Evolutionary conservation across 30 jellyfish, hydroid and myxozoan genomes (phyloP).

Genomic region (Hydractinia echinata): DNA sequence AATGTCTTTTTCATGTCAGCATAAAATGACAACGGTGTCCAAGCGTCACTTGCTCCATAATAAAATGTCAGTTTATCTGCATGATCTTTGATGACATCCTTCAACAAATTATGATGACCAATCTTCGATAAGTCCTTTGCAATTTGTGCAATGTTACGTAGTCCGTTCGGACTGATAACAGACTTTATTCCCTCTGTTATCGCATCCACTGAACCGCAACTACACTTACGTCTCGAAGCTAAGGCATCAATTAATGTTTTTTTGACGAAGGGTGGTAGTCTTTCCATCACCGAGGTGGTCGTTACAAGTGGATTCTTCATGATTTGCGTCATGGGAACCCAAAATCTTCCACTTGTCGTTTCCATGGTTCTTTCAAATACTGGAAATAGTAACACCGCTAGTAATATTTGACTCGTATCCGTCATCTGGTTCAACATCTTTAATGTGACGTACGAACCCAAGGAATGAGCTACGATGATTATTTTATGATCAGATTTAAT

Average conservation of each 20-base stretch:
- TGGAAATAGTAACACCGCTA: constrained; percentile 19
- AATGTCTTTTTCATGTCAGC: constrained; percentile 48
- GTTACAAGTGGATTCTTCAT: not conserved
- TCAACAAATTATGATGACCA: constrained; percentile 13
- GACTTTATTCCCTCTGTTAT: constrained; percentile 32
- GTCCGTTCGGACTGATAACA: constrained; percentile 34
- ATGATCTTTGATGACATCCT: constrained; percentile 22
- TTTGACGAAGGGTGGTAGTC: not conserved
- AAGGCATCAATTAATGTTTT: constrained; percentile 13
- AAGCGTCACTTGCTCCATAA: constrained; percentile 55
- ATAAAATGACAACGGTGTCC: constrained; percentile 51
- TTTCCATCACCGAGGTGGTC: not conserved
- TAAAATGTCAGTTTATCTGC: constrained; percentile 41
- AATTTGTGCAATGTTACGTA: constrained; percentile 50
- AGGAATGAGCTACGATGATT: constrained; percentile 56
- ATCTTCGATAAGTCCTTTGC: constrained; percentile 45
- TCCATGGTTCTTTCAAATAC: constrained; percentile 26
- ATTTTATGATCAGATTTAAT: constrained; percentile 27
- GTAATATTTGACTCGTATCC: constrained; percentile 16
- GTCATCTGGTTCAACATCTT: constrained; percentile 38
- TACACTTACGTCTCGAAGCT: constrained; percentile 23
- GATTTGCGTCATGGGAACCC: constrained; percentile 19
- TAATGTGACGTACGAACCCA: constrained; percentile 50
- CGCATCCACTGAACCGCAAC: constrained; percentile 8
- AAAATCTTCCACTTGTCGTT: constrained; percentile 3